Evolutionary conservation across 2,113 vertebrate species (phyloP).

Genomic region (Calonectris borealis): DNA sequence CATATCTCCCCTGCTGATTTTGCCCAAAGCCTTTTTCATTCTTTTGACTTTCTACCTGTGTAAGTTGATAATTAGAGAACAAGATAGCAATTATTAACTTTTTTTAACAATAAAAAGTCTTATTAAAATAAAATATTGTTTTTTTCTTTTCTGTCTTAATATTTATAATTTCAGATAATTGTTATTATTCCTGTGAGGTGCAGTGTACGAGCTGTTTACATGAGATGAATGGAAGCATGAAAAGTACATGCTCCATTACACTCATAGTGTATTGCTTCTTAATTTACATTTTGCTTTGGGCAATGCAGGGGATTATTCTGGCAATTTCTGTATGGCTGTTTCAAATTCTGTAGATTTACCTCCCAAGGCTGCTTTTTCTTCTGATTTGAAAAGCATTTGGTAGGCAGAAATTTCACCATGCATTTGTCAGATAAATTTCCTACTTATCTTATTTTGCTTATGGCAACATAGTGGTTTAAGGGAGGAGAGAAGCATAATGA

Average conservation of each 20-base stretch:
- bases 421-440: constrained; percentile 66
- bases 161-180: constrained; percentile 25
- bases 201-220: constrained; percentile 60
- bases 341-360: constrained; percentile 63
- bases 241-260: constrained; percentile 70
- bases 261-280: constrained; percentile 67
- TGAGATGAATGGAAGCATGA: constrained; percentile 71
- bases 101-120: not conserved
- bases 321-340: constrained; percentile 62
- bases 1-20: constrained; percentile 2
- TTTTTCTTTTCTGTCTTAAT: constrained; percentile 18
- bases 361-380: constrained; percentile 63
- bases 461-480: constrained; percentile 31
- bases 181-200: constrained; percentile 66
- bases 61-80: constrained; percentile 44
- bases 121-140: not conserved
- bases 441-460: constrained; percentile 61
- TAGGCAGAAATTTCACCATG: constrained; percentile 58
- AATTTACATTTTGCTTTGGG: constrained; percentile 76
- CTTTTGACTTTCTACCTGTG: constrained; percentile 28
- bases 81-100: constrained; percentile 27
- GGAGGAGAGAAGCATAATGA: constrained; percentile 25
- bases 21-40: constrained; percentile 39
- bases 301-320: constrained; percentile 55
- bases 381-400: constrained; percentile 64